These are phyloP conservation scores for Aphidius colemani DNA, from an alignment of 2,888 invertebrate species.

Conservation along the genomic window DNA sequence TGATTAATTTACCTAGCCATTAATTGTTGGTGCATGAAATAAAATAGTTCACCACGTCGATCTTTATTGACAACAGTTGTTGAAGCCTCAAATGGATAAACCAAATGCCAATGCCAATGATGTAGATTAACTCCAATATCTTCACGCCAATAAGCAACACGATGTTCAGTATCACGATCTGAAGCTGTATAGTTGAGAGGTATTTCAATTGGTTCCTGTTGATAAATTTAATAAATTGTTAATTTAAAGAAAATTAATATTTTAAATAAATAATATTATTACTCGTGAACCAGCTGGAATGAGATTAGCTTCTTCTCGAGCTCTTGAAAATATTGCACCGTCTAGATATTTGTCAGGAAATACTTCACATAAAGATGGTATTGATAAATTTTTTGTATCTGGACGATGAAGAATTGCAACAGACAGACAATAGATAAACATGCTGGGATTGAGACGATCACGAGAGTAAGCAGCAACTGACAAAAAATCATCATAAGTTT, in stretches of 20 bases:
- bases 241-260: neutral
- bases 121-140: slow-evolving; percentile 85
- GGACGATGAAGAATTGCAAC: slow-evolving; percentile 76
- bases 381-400: slow-evolving; percentile 71
- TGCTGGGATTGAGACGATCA: slow-evolving; percentile 76
- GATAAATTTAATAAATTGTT: too few species aligned
- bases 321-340: slow-evolving; percentile 71
- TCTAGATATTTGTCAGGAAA: slow-evolving; percentile 86
- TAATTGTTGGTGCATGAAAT: slow-evolving; percentile 79
- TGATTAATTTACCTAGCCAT: slow-evolving; percentile 62
- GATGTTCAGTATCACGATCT: slow-evolving; percentile 76
- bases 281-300: slow-evolving; percentile 69
- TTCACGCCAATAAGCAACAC: slow-evolving; percentile 82
- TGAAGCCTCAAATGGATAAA: slow-evolving; percentile 77
- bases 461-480: slow-evolving; percentile 73
- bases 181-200: slow-evolving; percentile 78
- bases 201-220: slow-evolving; percentile 70
- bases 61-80: slow-evolving; percentile 73
- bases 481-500: slow-evolving; percentile 72
- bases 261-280: slow-evolving; percentile 38
- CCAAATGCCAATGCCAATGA: slow-evolving; percentile 92
- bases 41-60: slow-evolving; percentile 78
- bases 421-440: slow-evolving; percentile 80
- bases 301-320: slow-evolving; percentile 71
- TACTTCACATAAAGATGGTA: slow-evolving; percentile 76